Evolutionary conservation across 1,140 invertebrate genomes (phyloP).

Genomic region (Laodelphax striatellus): DNA sequence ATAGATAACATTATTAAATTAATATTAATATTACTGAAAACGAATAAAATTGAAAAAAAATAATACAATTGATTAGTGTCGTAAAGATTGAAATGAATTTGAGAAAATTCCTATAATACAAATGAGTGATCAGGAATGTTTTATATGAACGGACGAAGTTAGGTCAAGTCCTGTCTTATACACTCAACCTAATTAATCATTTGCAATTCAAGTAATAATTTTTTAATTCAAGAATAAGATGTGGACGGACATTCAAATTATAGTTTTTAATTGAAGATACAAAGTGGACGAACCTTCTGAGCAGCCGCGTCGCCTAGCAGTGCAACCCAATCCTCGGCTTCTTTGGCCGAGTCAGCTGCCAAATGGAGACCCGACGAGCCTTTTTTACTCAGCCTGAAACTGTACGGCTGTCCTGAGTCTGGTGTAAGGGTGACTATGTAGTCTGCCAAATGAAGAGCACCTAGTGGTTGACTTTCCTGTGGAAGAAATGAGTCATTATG

Average conservation of each 20-base stretch:
- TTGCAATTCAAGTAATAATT: too few relatives aligned
- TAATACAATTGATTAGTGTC: too few relatives aligned
- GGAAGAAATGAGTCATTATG: slow-evolving; percentile 14
- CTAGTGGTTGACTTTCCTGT: slow-evolving; percentile 78
- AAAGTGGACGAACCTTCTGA: slow-evolving; percentile 11
- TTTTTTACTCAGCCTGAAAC: slow-evolving; percentile 63
- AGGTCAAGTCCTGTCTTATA: too few relatives aligned
- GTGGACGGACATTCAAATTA: background rate
- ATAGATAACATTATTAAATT: too few relatives aligned
- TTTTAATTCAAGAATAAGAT: too few relatives aligned
- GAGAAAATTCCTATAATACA: slow-evolving; percentile 52
- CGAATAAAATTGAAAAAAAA: too few relatives aligned
- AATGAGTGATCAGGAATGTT: too few relatives aligned
- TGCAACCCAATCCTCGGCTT: slow-evolving; percentile 59
- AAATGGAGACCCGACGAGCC: slow-evolving; percentile 67
- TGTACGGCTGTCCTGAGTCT: slow-evolving; percentile 40
- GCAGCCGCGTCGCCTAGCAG: slow-evolving; percentile 53
- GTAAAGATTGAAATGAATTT: too few relatives aligned
- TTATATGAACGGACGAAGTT: too few relatives aligned
- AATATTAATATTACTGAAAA: too few relatives aligned
- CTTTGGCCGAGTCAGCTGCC: slow-evolving; percentile 65
- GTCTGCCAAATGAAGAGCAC: slow-evolving; percentile 74
- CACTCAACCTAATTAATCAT: too few relatives aligned
- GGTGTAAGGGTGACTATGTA: slow-evolving; percentile 58
- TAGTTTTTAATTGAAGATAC: too few relatives aligned